Evolutionary conservation across 2,797 vertebrate species (phyloP).

Genomic region (Sebastes vulpes): DNA sequence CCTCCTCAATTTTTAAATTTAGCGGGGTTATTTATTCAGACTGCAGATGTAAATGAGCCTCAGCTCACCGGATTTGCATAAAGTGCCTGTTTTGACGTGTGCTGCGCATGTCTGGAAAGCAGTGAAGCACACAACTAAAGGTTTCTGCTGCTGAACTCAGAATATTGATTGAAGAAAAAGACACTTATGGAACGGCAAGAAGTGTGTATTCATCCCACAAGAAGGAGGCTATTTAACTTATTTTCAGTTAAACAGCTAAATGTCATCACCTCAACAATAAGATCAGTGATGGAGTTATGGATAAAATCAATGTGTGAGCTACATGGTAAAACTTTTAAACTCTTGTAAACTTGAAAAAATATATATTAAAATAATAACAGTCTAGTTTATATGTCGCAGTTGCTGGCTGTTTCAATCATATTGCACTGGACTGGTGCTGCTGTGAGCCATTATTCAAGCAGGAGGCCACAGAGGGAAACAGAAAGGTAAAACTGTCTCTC

Average conservation of each 20-base stretch:
- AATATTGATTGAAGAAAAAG: not conserved
- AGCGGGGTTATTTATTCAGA: not conserved
- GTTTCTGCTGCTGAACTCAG: constrained; percentile 12
- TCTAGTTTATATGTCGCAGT: constrained; percentile 18
- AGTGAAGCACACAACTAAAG: constrained; percentile 5
- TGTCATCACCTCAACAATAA: not conserved
- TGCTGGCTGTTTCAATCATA: constrained; percentile 8
- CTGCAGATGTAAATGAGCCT: constrained; percentile 21
- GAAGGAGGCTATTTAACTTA: not conserved
- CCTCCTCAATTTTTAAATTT: constrained; percentile 1
- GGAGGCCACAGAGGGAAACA: not conserved
- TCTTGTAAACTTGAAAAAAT: constrained; percentile 16
- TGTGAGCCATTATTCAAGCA: constrained; percentile 15
- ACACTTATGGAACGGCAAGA: not conserved
- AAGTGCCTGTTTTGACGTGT: constrained; percentile 9
- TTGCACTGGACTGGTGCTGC: constrained; percentile 14
- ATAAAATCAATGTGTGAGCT: not conserved
- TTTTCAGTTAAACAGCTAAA: not conserved
- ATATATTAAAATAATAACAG: constrained; percentile 9
- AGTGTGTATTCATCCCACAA: not conserved
- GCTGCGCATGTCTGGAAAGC: constrained; percentile 10
- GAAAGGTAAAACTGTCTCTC: not conserved
- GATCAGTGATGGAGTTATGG: not conserved
- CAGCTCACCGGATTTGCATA: constrained; percentile 21
- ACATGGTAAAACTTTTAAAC: not conserved